Evolutionary conservation across 1,140 invertebrate genomes (phyloP).

Genomic region (Lysiphlebus fabarum): DNA sequence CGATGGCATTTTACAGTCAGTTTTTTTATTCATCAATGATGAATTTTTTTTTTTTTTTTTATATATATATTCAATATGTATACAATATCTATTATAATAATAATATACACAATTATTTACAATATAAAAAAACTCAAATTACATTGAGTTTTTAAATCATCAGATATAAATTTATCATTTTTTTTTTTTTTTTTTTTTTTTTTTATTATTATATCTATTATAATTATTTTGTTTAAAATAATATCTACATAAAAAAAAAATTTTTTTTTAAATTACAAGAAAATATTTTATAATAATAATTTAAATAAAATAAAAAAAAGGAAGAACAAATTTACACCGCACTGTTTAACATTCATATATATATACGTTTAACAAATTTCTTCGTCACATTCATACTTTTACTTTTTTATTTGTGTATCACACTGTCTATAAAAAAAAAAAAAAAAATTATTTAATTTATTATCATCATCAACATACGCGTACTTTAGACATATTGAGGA

Average conservation of each 20-base stretch:
- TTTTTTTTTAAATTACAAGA: not conserved
- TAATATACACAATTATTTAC: slow-evolving; percentile 21
- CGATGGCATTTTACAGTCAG: slow-evolving; percentile 27
- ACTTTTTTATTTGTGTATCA: not conserved
- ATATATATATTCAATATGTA: slow-evolving; percentile 19
- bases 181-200: not conserved
- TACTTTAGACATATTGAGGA: not conserved
- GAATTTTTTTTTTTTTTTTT: not conserved
- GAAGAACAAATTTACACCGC: too few species aligned
- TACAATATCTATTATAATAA: slow-evolving; percentile 22
- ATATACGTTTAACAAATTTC: not conserved
- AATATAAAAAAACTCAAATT: slow-evolving; percentile 7
- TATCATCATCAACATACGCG: too few species aligned
- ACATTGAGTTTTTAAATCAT: slow-evolving; percentile 9
- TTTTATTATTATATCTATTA: slow-evolving; percentile 4
- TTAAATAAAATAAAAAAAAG: too few species aligned
- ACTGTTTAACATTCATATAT: too few species aligned
- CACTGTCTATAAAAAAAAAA: not conserved
- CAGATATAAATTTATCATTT: slow-evolving; percentile 8
- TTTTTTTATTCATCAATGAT: slow-evolving; percentile 20
- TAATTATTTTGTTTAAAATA: too few species aligned
- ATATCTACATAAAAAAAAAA: too few species aligned
- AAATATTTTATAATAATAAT: too few species aligned
- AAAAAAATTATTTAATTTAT: not conserved
- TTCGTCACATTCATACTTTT: not conserved